Conservation (phyloP, 64 coral and sea anemone genomes). For the Montipora capricornis region DNA sequence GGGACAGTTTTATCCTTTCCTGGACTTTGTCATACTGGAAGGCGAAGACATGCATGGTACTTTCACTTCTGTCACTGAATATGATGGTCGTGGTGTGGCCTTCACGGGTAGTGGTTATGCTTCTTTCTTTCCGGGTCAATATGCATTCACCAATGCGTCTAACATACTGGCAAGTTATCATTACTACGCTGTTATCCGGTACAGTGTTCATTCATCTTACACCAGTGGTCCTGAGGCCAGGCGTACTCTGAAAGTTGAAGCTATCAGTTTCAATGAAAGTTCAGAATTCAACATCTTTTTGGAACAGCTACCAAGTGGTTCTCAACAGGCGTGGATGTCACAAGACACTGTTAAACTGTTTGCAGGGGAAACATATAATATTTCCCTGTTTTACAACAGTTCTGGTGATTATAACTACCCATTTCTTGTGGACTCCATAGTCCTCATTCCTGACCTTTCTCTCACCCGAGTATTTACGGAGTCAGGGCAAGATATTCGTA, state of each 20-base stretch:
- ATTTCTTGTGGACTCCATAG: slow-evolving; percentile 72
- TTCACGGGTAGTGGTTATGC: slow-evolving; percentile 76
- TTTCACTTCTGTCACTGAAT: slow-evolving; percentile 15
- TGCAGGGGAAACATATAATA: slow-evolving; percentile 34
- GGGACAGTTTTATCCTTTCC: slow-evolving; percentile 71
- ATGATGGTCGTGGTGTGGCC: slow-evolving; percentile 4
- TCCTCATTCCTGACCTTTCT: slow-evolving; percentile 73
- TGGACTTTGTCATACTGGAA: slow-evolving; percentile 86
- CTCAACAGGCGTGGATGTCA: slow-evolving; percentile 25
- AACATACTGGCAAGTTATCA: slow-evolving; percentile 17
- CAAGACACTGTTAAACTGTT: slow-evolving; percentile 29
- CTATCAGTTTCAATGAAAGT: background rate
- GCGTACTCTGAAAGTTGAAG: background rate
- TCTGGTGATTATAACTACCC: slow-evolving; percentile 39
- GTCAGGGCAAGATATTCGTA: slow-evolving; percentile 31
- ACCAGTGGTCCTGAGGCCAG: background rate
- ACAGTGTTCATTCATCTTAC: slow-evolving; percentile 31
- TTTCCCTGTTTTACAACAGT: slow-evolving; percentile 51
- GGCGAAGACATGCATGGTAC: slow-evolving; percentile 64
- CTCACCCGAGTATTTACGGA: slow-evolving; percentile 58
- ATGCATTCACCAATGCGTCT: slow-evolving; percentile 44
- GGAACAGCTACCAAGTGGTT: slow-evolving; percentile 2
- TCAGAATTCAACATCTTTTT: background rate
- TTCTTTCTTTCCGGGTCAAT: background rate
- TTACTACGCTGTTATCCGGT: slow-evolving; percentile 72